Conservation (phyloP, 2,888 invertebrate species). For the Pammene fasciana region DNA sequence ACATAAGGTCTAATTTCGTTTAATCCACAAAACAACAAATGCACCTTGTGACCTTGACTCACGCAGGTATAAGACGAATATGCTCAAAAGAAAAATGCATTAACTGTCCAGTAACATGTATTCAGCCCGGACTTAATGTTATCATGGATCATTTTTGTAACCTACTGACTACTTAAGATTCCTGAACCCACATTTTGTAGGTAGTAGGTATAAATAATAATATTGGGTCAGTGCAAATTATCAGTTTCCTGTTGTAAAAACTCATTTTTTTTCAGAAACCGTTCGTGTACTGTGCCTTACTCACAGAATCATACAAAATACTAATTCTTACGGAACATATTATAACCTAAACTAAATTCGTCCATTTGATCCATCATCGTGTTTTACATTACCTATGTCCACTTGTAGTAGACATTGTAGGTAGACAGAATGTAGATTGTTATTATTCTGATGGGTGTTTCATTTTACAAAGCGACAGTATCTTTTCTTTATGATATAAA, state of each 20-base stretch:
- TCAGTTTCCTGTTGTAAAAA: background rate
- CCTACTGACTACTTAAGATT: slow-evolving; percentile 5
- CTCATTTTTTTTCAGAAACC: too few species aligned
- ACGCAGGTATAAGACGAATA: slow-evolving; percentile 29
- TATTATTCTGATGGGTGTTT: too few species aligned
- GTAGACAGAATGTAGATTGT: too few species aligned
- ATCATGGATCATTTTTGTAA: background rate
- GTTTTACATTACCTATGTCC: too few species aligned
- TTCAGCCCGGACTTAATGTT: background rate
- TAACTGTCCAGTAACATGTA: background rate
- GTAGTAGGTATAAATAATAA: background rate
- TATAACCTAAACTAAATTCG: too few species aligned
- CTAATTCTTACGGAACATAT: too few species aligned
- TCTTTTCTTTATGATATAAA: too few species aligned
- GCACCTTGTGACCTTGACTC: slow-evolving; percentile 33
- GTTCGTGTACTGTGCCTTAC: too few species aligned
- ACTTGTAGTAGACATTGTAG: too few species aligned
- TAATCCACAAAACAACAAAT: slow-evolving; percentile 1
- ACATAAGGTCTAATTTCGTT: slow-evolving; percentile 13
- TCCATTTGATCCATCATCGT: too few species aligned
- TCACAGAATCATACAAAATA: too few species aligned
- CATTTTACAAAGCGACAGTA: too few species aligned
- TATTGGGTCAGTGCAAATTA: background rate
- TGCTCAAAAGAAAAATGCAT: slow-evolving; percentile 15
- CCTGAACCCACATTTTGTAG: background rate